A percentile compares a stretch with the other conserved stretches of the same genome.
Conservation (phyloP, 1,140 invertebrate genomes). For the Eulimnadia texana region DNA sequence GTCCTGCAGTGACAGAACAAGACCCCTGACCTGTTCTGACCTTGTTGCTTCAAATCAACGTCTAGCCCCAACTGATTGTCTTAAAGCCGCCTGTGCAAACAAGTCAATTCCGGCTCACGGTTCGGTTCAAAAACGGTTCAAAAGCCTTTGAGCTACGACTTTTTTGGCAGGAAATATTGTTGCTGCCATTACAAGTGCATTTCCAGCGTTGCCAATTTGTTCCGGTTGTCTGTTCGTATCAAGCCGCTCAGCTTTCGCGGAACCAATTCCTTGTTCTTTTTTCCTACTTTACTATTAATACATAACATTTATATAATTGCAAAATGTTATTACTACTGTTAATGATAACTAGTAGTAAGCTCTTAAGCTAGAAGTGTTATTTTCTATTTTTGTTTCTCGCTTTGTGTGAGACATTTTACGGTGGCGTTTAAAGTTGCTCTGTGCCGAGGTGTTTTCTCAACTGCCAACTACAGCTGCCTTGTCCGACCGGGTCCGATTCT, state of each 20-base stretch:
- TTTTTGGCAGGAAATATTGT: not conserved
- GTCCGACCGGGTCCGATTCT: not conserved
- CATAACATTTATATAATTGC: too few relatives aligned
- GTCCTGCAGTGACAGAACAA: not conserved
- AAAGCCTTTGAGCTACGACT: too few relatives aligned
- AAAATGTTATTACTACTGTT: too few relatives aligned
- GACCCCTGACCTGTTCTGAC: not conserved
- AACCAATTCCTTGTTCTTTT: not conserved
- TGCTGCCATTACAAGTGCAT: not conserved
- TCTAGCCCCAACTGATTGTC: not conserved
- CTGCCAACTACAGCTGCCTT: not conserved
- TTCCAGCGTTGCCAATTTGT: not conserved
- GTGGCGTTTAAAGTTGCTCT: not conserved
- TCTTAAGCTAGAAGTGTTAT: too few relatives aligned
- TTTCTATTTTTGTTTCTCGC: too few relatives aligned
- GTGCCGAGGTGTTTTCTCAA: not conserved
- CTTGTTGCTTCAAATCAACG: not conserved
- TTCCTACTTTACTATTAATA: not conserved
- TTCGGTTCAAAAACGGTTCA: too few relatives aligned
- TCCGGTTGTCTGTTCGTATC: not conserved
- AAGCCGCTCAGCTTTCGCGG: not conserved
- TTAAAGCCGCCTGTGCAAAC: not conserved
- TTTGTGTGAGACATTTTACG: not conserved
- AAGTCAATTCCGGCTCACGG: too few relatives aligned
- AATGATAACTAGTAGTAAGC: too few relatives aligned